phyloP scores from a whole-genome alignment of 2,888 invertebrate species.

The Lasioglossum lativentre region DNA sequence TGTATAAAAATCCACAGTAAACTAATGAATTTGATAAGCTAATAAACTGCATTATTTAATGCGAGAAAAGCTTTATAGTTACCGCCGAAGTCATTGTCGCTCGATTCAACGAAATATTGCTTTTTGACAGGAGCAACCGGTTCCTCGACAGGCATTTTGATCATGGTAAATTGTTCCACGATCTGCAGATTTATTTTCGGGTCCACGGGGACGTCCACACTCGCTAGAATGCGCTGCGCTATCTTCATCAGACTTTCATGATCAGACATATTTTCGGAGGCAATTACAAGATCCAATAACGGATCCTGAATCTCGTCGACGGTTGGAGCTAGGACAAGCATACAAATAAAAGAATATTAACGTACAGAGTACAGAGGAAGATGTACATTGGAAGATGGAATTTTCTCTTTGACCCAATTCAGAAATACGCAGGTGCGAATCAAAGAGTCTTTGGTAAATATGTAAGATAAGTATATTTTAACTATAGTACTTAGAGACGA shows the following conservation, averaged over 20 bases:
- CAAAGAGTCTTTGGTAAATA: not conserved
- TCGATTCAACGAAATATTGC: constrained; percentile 80
- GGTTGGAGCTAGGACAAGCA: constrained; percentile 27
- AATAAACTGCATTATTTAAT: too few species aligned
- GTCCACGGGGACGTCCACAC: constrained; percentile 68
- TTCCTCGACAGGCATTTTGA: constrained; percentile 58
- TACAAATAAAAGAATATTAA: not conserved
- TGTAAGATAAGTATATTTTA: too few species aligned
- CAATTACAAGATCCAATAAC: constrained; percentile 80
- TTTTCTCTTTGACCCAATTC: not conserved
- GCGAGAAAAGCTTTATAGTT: not conserved
- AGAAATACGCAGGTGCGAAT: not conserved
- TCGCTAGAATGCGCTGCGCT: constrained; percentile 78
- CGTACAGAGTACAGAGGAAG: too few species aligned
- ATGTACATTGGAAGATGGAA: too few species aligned
- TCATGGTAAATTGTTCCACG: constrained; percentile 76
- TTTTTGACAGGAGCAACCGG: constrained; percentile 64
- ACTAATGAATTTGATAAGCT: too few species aligned
- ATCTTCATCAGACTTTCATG: constrained; percentile 78
- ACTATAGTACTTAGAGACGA: not conserved
- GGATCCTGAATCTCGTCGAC: constrained; percentile 72
- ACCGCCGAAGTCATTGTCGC: constrained; percentile 81
- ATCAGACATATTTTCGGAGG: constrained; percentile 79
- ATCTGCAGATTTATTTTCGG: constrained; percentile 75
- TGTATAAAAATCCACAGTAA: not conserved